A percentile compares a stretch with the other conserved stretches of the same genome.
phyloP scores from a whole-genome alignment of 2,888 invertebrate species.

The Diplolepis rosae region DNA sequence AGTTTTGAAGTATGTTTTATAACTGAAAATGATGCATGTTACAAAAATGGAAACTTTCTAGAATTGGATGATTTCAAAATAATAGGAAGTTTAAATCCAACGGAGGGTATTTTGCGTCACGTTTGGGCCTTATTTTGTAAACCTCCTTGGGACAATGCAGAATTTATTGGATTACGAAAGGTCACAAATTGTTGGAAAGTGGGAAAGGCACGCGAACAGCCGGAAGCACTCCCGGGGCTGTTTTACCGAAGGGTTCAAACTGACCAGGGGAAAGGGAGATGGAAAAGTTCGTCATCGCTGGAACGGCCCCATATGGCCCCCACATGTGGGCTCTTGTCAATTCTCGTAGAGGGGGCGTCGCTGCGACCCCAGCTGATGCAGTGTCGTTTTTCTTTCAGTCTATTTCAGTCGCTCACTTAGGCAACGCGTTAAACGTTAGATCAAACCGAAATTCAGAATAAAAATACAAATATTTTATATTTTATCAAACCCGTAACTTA shows the following conservation, averaged over 20 bases:
- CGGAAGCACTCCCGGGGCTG: slow-evolving; percentile 32
- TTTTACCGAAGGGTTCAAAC: slow-evolving; percentile 37
- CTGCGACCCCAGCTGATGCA: slow-evolving; percentile 66
- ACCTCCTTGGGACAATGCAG: not conserved
- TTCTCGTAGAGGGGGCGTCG: slow-evolving; percentile 48
- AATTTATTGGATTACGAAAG: not conserved
- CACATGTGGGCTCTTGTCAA: slow-evolving; percentile 59
- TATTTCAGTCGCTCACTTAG: slow-evolving; percentile 64
- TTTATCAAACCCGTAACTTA: not conserved
- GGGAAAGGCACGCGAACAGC: slow-evolving; percentile 44
- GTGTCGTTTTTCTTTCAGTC: slow-evolving; percentile 57
- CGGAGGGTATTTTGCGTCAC: not conserved
- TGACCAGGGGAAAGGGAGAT: slow-evolving; percentile 42
- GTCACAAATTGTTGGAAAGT: slow-evolving; percentile 23
- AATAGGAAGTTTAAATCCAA: too few species aligned
- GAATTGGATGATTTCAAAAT: too few species aligned
- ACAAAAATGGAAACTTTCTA: too few species aligned
- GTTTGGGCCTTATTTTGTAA: not conserved
- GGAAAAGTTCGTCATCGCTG: slow-evolving; percentile 33
- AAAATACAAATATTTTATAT: not conserved
- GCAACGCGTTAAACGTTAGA: slow-evolving; percentile 53
- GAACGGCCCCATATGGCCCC: slow-evolving; percentile 60
- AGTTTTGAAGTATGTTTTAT: too few species aligned
- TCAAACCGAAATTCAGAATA: slow-evolving; percentile 7
- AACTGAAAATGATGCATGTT: too few species aligned